Evolutionary conservation across 2,797 vertebrate genomes (phyloP).

Genomic region (Perodicticus potto): DNA sequence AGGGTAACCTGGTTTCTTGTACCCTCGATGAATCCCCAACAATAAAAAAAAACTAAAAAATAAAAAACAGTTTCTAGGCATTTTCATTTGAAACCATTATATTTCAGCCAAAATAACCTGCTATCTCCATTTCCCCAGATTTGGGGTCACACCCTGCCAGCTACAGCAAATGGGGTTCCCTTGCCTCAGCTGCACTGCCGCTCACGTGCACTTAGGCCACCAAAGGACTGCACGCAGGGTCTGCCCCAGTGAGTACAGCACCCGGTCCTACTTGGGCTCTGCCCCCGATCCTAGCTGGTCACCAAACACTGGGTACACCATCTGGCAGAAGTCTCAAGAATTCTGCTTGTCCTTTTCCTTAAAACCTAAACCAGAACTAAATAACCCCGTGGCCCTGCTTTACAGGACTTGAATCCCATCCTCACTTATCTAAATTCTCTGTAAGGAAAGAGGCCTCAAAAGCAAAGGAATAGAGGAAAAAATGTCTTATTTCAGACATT

Average conservation of each 20-base stretch:
- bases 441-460: background rate
- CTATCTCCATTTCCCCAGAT: background rate
- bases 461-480: background rate
- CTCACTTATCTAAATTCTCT: background rate
- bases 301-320: background rate
- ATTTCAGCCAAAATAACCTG: conserved; percentile 46
- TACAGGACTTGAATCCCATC: too few species aligned
- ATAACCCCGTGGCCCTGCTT: background rate
- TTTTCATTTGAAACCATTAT: conserved; percentile 28
- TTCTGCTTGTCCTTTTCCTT: background rate
- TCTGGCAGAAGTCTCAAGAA: background rate
- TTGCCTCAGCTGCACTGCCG: background rate
- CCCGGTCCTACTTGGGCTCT: background rate
- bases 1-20: too few species aligned
- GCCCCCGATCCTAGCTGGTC: background rate
- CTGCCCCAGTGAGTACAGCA: rapidly evolving
- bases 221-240: too few species aligned
- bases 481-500: background rate
- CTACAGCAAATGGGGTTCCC: background rate
- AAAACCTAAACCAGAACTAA: background rate
- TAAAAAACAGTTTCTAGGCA: background rate
- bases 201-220: background rate
- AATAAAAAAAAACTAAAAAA: background rate
- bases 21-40: too few species aligned
- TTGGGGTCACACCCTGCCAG: background rate